Base-by-base conservation (phyloP, 2,797 vertebrate species). In the Ciconia nigra region DNA sequence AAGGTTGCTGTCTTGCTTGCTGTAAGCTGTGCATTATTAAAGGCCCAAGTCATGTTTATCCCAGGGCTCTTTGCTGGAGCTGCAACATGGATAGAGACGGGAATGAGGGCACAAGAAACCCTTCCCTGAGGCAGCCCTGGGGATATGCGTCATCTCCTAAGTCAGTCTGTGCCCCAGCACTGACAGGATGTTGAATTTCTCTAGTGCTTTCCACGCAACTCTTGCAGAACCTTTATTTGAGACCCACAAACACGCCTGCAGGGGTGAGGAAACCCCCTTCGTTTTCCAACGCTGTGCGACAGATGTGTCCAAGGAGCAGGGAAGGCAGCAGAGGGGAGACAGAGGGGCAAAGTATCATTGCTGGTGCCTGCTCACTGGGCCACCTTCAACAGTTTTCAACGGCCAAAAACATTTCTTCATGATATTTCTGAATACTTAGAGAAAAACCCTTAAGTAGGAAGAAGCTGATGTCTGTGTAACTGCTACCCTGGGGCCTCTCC, bases 21-120 rank as follows among this genome's bases (percentile, higher is more conserved):
- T 80, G 44, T 70, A 71, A 88, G 25, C 42, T 83, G 67, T 80
- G 28, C 31, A 73, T 83, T 97, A 93, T 93, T 96, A 94, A 94
- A 95, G 71, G 20, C 35, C 51, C 39, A 39, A 41, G 46, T 33
- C 0, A 0, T 95, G 90, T 94, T 87, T 87, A 66, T 79, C 63
- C 65, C 39, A 82, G 66, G 59, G 55, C 59, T 94, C 82, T 65
- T 82, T 41, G 12, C 46, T 76, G 67, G 84, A 83, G 67, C 47
- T 47, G 18, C 42, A 62, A 51, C n/a, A 41, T 10, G 52, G 65
- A 55, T 55, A 72, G 46, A 79, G 63, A 76, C 0, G 0, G 46
- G 46, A 96, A 61, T 0, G 1, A 82, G 66, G 37, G 15, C 41
- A 89, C 44, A 83, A 76, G 58, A 94, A 96, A 77, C 79, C 67